phyloP scores from a whole-genome alignment of 2,797 vertebrate species.

The Helarctos malayanus region DNA sequence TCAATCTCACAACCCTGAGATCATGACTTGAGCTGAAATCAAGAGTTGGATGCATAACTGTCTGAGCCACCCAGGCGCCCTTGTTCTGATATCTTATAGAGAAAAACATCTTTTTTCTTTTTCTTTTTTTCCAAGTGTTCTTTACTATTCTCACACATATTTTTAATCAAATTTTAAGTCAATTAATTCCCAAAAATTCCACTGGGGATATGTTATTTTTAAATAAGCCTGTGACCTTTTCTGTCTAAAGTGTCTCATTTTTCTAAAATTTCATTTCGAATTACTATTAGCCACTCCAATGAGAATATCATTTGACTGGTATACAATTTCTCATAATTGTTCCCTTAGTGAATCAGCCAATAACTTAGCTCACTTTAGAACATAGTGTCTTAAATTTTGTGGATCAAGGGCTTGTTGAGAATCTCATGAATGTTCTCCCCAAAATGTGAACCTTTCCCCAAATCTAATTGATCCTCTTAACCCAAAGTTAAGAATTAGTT shows the following conservation, averaged over 20 bases:
- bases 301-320: background rate
- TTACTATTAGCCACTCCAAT: background rate
- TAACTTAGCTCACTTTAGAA: constrained; percentile 43
- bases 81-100: background rate
- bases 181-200: background rate
- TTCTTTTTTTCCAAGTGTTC: background rate
- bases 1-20: background rate
- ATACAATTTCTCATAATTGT: background rate
- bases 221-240: constrained; percentile 1
- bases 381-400: constrained; percentile 34
- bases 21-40: background rate
- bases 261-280: constrained; percentile 37
- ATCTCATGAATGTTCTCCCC: background rate
- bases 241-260: background rate
- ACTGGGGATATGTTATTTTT: background rate
- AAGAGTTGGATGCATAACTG: background rate
- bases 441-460: background rate
- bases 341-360: constrained; percentile 35
- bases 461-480: background rate
- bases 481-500: background rate
- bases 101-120: background rate
- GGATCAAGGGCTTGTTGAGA: background rate
- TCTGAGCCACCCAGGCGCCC: background rate
- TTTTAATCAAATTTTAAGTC: constrained; percentile 62
- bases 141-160: background rate